These are phyloP conservation scores for Ceratina australensis DNA, from an alignment of 1,140 invertebrate species.

Conservation along the genomic window DNA sequence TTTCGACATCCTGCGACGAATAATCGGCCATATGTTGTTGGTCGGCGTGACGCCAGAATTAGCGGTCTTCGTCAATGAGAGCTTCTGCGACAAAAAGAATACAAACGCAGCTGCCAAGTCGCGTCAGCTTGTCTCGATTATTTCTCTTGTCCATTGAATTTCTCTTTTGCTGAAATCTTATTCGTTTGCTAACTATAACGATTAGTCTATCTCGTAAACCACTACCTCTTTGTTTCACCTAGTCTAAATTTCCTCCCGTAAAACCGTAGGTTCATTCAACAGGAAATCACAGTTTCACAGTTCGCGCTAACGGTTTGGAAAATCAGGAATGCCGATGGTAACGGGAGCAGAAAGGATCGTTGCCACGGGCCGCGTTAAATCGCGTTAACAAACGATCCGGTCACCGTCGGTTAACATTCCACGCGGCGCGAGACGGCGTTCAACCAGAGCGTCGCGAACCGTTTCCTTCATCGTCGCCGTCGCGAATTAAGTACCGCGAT, in stretches of 20 bases:
- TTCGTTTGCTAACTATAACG: too few species aligned
- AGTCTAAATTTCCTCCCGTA: too few species aligned
- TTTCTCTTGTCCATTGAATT: too few species aligned
- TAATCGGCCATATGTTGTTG: slow-evolving; percentile 56
- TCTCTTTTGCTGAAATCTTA: too few species aligned
- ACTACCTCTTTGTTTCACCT: too few species aligned
- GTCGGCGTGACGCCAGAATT: slow-evolving; percentile 49
- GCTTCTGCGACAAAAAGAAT: slow-evolving; percentile 37
- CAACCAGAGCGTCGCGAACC: slow-evolving; percentile 50
- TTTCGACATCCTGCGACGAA: slow-evolving; percentile 62
- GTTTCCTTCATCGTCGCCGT: slow-evolving; percentile 39
- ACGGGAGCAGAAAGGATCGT: slow-evolving; percentile 62
- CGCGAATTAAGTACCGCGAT: slow-evolving; percentile 56
- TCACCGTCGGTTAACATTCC: slow-evolving; percentile 45
- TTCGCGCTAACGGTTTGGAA: background rate
- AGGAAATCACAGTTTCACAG: too few species aligned
- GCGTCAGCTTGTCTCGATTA: slow-evolving; percentile 21
- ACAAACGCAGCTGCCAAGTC: slow-evolving; percentile 52
- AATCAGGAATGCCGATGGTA: slow-evolving; percentile 49
- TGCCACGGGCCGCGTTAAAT: slow-evolving; percentile 34
- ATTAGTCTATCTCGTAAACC: too few species aligned
- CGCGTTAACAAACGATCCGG: slow-evolving; percentile 48
- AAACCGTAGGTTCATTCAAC: too few species aligned
- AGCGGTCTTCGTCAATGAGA: slow-evolving; percentile 59
- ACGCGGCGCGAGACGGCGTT: slow-evolving; percentile 35